A percentile compares a stretch with the other conserved stretches of the same genome.
Conservation (phyloP, 2,113 vertebrate genomes). For the Phrynosoma platyrhinos region DNA sequence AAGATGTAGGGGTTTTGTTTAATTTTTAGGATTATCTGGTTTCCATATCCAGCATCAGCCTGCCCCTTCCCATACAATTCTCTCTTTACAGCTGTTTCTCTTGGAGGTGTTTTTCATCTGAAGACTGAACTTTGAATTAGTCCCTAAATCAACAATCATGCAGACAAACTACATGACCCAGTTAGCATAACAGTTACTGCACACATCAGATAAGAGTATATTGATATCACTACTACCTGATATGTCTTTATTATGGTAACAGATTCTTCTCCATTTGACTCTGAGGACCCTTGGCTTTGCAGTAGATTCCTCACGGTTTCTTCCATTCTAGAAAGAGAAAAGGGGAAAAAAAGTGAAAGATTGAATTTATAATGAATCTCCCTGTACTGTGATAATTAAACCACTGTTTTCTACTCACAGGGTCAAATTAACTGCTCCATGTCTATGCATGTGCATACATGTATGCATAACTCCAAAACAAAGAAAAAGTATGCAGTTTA, state of each 20-base stretch:
- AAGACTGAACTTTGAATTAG: too few species aligned
- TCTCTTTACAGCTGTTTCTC: too few species aligned
- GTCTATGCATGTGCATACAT: background rate
- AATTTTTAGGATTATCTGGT: background rate
- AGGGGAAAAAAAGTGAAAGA: background rate
- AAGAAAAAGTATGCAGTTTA: background rate
- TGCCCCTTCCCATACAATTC: background rate
- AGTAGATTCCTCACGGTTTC: conserved; percentile 90
- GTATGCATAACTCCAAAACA: background rate
- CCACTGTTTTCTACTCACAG: background rate
- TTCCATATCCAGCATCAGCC: too few species aligned
- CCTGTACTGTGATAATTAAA: background rate
- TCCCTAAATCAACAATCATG: background rate
- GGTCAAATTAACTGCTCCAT: background rate
- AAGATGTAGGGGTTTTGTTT: too few species aligned
- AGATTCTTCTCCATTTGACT: conserved; percentile 83
- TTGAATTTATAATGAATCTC: background rate
- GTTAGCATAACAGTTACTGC: background rate
- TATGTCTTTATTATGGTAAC: conserved; percentile 86
- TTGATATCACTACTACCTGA: conserved; percentile 78
- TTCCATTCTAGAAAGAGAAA: conserved; percentile 85
- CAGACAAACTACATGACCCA: background rate
- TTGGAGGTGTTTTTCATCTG: too few species aligned
- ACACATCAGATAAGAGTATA: background rate
- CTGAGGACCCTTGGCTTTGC: conserved; percentile 84